These are phyloP conservation scores for Zaprionus bogoriensis DNA, from an alignment of 2,888 invertebrate species.

Conservation along the genomic window DNA sequence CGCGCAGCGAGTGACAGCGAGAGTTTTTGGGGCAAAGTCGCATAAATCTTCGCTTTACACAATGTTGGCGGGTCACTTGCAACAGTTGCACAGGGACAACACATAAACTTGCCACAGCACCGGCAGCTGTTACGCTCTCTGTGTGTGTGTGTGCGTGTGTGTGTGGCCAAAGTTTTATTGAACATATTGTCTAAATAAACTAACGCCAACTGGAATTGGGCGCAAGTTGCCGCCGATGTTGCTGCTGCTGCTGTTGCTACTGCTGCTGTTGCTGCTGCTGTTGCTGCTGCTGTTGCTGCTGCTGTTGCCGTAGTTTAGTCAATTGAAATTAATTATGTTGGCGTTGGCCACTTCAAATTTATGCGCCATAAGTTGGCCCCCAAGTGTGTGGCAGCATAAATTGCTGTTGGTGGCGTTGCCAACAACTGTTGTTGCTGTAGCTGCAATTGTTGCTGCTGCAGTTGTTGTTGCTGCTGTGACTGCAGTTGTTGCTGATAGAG, in stretches of 20 bases:
- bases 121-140: constrained; percentile 32
- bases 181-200: constrained; percentile 75
- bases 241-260: background rate
- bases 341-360: constrained; percentile 55
- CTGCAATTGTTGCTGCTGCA: constrained; percentile 8
- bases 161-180: constrained; percentile 65
- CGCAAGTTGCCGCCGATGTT: constrained; percentile 26
- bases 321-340: constrained; percentile 76
- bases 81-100: constrained; percentile 27
- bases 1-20: constrained; percentile 29
- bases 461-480: constrained; percentile 11
- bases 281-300: constrained; percentile 32
- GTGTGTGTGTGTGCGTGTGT: constrained; percentile 17
- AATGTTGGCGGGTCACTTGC: constrained; percentile 81
- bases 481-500: constrained; percentile 3
- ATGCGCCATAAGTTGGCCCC: constrained; percentile 69
- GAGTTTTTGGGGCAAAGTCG: constrained; percentile 74
- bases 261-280: background rate
- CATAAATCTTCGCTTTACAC: constrained; percentile 81
- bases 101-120: constrained; percentile 29
- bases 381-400: constrained; percentile 74
- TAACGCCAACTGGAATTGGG: constrained; percentile 35
- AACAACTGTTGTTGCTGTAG: background rate
- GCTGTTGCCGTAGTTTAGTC: constrained; percentile 39
- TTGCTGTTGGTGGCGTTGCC: constrained; percentile 28